Base-by-base conservation (phyloP, 1,140 invertebrate genomes). In the Rhagoletis pomonella region DNA sequence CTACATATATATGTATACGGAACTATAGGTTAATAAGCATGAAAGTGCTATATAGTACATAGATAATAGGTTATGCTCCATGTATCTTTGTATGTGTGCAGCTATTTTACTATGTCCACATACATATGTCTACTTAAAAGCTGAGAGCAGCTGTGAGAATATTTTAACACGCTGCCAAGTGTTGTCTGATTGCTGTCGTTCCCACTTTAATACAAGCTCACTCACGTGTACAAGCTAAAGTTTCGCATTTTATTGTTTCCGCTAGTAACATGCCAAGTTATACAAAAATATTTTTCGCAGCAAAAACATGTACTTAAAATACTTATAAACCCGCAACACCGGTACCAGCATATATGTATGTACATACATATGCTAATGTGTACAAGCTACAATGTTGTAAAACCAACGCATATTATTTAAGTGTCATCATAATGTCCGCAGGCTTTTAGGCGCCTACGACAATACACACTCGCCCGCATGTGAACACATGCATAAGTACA, bases 351-450 rank as follows among this genome's bases (percentile, higher is more conserved):
- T 55, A n/a, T 62, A 14, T 62, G 14, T 62, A 62, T 62, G 60
- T 62, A 62, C 12, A 17, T 62, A 14, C 12, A 62, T 62, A 62
- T 62, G 60, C 14, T 12, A 4, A 47, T 55, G 50, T 55, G 2
- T 12, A 17, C 42, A 47, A 73, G 39, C 44, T 73, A 47, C 42
- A 73, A 14, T 73, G 67, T 73, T 47, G 67, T 47, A n/a, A n/a
- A 73, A 73, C 67, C n/a, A 73, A 12, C 67, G 44, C 67, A 73
- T 73, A 73, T 44, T 73, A 44, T 73, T 73, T 73, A 47, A 47
- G 42, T 47, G 44, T 47, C 42, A 73, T 73, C 39, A 73, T 6
- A 29, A 73, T 73, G 67, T 73, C 67, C 42, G 14, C 42, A 73
- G 42, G 67, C 67, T 47, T 42, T 73, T 42, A 73, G 39, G 14